phyloP scores from a whole-genome alignment of 2,888 invertebrate genomes.

The Tetragnatha montana region DNA sequence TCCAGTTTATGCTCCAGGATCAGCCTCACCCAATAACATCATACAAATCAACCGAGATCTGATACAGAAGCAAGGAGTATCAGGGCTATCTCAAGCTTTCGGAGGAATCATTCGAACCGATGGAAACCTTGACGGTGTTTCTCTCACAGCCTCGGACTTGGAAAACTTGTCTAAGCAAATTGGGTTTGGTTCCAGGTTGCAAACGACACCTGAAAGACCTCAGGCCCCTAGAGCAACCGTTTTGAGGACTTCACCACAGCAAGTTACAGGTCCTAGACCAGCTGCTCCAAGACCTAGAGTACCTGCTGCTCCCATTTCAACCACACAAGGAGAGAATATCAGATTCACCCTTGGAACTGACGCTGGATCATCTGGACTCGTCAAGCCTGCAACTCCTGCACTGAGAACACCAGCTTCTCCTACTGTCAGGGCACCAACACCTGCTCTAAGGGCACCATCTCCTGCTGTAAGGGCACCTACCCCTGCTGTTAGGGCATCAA shows the following conservation, averaged over 20 bases:
- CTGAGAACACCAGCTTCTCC: neutral
- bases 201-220: neutral
- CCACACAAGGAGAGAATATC: conserved; percentile 13
- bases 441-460: neutral
- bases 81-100: neutral
- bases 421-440: no score
- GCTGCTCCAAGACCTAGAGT: neutral
- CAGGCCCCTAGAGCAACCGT: neutral
- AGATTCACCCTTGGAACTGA: neutral
- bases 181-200: neutral
- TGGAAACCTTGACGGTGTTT: neutral
- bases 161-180: neutral
- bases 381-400: neutral
- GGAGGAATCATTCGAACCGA: conserved; percentile 15
- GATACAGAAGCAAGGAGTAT: conserved; percentile 7
- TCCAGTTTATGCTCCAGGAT: neutral
- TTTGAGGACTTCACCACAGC: neutral
- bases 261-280: neutral
- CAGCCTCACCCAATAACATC: neutral
- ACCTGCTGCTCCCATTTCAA: neutral
- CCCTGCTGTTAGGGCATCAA: neutral
- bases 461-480: no score
- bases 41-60: conserved; percentile 6
- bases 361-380: neutral
- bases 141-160: neutral